Evolutionary conservation across 2,888 invertebrate genomes (phyloP).

Genomic region (Amaurobius ferox): DNA sequence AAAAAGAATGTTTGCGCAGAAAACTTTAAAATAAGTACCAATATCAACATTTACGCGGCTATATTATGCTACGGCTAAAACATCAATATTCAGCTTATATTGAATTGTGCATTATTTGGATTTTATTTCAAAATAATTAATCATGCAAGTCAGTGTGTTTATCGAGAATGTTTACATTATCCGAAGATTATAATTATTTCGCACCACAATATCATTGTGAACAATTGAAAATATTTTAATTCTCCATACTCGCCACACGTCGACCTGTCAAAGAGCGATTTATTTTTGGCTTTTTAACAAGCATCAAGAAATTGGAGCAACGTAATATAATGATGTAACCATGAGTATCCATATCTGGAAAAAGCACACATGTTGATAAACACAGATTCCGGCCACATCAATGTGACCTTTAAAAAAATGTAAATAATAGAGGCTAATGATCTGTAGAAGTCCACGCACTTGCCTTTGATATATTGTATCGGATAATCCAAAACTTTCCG

Average conservation of each 20-base stretch:
- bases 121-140: too few relatives aligned
- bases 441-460: conserved; percentile 38
- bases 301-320: neutral
- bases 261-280: neutral
- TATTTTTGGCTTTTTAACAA: conserved; percentile 2
- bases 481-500: conserved; percentile 23
- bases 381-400: conserved; percentile 50
- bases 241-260: neutral
- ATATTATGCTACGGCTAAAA: too few relatives aligned
- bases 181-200: too few relatives aligned
- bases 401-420: conserved; percentile 70
- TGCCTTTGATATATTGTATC: conserved; percentile 54
- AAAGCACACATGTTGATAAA: conserved; percentile 51
- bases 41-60: too few relatives aligned
- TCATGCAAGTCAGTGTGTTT: too few relatives aligned
- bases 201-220: too few relatives aligned
- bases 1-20: too few relatives aligned
- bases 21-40: too few relatives aligned
- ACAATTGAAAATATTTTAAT: too few relatives aligned
- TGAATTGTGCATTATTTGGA: too few relatives aligned
- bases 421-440: conserved; percentile 68
- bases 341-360: neutral
- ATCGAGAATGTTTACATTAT: too few relatives aligned
- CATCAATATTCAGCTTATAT: too few relatives aligned
- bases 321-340: neutral